phyloP scores from a whole-genome alignment of 92 coral and sea anemone species.

The Phenganax subtilis region DNA sequence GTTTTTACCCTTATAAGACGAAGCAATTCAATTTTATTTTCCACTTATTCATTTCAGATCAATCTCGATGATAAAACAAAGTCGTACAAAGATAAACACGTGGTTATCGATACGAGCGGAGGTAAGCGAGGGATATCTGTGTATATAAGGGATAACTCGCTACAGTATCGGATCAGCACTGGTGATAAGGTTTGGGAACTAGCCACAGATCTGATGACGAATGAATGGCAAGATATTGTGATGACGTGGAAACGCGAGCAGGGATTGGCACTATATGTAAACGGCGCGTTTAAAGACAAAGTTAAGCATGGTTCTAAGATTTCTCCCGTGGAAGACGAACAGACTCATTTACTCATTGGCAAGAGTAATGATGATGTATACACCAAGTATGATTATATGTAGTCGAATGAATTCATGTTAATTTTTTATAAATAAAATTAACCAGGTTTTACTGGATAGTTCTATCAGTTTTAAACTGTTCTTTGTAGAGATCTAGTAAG shows the following conservation, averaged over 20 bases:
- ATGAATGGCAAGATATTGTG: constrained; percentile 95
- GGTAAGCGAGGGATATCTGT: constrained; percentile 82
- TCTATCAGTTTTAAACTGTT: too few relatives aligned
- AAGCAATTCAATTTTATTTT: not conserved
- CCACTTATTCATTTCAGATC: constrained; percentile 46
- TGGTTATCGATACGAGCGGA: constrained; percentile 83
- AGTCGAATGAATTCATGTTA: too few relatives aligned
- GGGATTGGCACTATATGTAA: constrained; percentile 82
- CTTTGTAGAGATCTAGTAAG: too few relatives aligned
- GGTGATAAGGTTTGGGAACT: constrained; percentile 89
- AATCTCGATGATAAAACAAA: constrained; percentile 82
- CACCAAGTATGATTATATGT: constrained; percentile 57
- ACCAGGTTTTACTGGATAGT: too few relatives aligned
- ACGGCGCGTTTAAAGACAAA: constrained; percentile 98
- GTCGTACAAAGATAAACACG: constrained; percentile 81
- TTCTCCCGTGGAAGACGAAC: constrained; percentile 77
- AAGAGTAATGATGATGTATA: constrained; percentile 90
- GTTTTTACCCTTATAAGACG: not conserved
- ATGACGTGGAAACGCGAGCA: constrained; percentile 95
- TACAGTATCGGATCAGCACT: constrained; percentile 79
- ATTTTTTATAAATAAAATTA: too few relatives aligned
- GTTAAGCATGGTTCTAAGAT: constrained; percentile 67
- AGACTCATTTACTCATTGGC: constrained; percentile 88
- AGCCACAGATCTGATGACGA: constrained; percentile 81
- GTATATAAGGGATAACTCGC: constrained; percentile 66